Percentiles rank a stretch among this genome's conserved stretches.
These are phyloP conservation scores for Eulimnadia texana DNA, from an alignment of 1,140 invertebrate species.

Conservation along the genomic window DNA sequence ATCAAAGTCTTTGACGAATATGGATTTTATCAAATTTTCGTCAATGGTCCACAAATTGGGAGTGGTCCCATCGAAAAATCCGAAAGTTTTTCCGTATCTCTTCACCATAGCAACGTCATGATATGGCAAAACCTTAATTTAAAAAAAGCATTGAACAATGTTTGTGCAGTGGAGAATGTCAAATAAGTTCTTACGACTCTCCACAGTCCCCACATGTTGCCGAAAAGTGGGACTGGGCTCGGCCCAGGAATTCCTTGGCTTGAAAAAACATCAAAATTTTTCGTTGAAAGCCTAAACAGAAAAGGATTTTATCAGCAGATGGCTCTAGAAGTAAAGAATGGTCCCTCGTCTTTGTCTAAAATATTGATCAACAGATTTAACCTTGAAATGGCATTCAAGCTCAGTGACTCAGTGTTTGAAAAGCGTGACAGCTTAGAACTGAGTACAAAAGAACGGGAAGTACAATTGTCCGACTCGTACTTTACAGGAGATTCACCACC, in stretches of 20 bases:
- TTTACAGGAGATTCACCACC: too few species aligned
- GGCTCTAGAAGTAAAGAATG: too few species aligned
- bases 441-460: too few species aligned
- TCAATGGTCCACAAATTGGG: slow-evolving; percentile 23
- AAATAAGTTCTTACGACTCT: slow-evolving; percentile 3
- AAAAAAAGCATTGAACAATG: not conserved
- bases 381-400: too few species aligned
- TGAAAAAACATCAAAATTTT: slow-evolving; percentile 1
- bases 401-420: too few species aligned
- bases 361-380: too few species aligned
- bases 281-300: not conserved
- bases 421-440: too few species aligned
- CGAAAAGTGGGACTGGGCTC: slow-evolving; percentile 1
- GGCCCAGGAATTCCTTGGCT: slow-evolving; percentile 11
- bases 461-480: too few species aligned
- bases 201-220: slow-evolving; percentile 12
- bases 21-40: slow-evolving; percentile 37
- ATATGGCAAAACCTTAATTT: not conserved
- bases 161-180: not conserved
- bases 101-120: slow-evolving; percentile 7
- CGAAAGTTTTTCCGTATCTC: slow-evolving; percentile 15
- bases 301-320: too few species aligned
- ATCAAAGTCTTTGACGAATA: slow-evolving; percentile 41
- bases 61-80: slow-evolving; percentile 8
- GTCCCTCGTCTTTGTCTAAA: too few species aligned